Conservation (phyloP, 2,797 vertebrate species). For the Momotus momota region DNA sequence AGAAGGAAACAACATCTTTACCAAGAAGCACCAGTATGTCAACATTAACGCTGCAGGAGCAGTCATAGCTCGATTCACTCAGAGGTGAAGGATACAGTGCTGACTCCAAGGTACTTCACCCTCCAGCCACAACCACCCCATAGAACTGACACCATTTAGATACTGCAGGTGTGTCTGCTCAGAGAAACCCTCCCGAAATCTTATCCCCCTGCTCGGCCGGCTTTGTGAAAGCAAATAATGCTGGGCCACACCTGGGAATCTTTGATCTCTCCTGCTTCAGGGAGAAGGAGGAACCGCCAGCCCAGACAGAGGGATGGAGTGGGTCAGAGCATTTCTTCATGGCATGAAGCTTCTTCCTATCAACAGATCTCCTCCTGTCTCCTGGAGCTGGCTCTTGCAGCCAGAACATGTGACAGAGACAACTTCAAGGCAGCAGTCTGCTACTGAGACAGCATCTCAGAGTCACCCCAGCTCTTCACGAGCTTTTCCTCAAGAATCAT, state of each 20-base stretch:
- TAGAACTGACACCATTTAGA: background rate
- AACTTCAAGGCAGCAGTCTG: background rate
- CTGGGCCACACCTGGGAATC: background rate
- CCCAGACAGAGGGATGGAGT: background rate
- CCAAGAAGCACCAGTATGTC: background rate
- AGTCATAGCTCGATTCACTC: background rate
- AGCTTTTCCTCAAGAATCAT: background rate
- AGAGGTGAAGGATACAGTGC: background rate
- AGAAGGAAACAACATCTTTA: background rate
- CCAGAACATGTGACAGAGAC: background rate
- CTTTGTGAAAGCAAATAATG: background rate
- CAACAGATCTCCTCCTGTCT: background rate
- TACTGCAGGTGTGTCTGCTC: background rate
- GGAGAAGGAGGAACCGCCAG: background rate
- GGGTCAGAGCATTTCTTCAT: background rate
- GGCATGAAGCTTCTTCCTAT: background rate
- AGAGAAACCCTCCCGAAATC: background rate
- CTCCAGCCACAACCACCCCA: background rate
- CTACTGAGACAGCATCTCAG: background rate
- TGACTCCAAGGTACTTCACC: background rate
- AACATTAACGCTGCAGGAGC: background rate
- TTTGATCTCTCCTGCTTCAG: conserved; percentile 15
- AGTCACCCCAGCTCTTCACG: background rate
- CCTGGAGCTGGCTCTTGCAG: background rate
- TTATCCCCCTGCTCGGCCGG: background rate